phyloP scores from a whole-genome alignment of 1,140 invertebrate genomes.

The Caerostris darwini region DNA sequence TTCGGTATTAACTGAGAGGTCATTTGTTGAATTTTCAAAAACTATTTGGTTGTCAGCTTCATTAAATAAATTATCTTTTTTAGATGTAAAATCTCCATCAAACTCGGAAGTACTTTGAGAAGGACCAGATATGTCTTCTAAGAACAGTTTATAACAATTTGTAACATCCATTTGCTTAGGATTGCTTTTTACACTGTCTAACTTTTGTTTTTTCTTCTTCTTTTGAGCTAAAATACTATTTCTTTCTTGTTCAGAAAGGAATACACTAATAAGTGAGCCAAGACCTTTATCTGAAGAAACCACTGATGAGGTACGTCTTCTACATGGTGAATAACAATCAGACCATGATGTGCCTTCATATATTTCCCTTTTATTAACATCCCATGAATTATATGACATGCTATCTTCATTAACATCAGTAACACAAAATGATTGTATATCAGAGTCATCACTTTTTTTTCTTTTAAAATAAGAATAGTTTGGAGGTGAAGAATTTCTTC shows the following conservation, averaged over 20 bases:
- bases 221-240: background rate
- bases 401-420: too few species aligned
- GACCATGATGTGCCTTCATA: background rate
- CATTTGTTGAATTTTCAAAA: background rate
- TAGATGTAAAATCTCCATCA: background rate
- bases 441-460: background rate
- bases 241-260: slow-evolving; percentile 15
- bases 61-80: background rate
- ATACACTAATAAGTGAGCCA: background rate
- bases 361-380: background rate
- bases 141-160: background rate
- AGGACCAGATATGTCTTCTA: background rate
- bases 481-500: background rate
- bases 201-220: background rate
- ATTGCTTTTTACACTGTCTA: background rate
- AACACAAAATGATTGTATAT: background rate
- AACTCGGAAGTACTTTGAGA: background rate
- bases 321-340: background rate
- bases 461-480: background rate
- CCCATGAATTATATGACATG: background rate
- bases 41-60: background rate
- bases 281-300: background rate
- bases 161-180: background rate
- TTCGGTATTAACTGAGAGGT: background rate
- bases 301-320: background rate